Evolutionary conservation across 2,888 invertebrate species (phyloP), one percentile per base, ranked within the genome.

Genomic region (Cephus pygmeus): DNA sequence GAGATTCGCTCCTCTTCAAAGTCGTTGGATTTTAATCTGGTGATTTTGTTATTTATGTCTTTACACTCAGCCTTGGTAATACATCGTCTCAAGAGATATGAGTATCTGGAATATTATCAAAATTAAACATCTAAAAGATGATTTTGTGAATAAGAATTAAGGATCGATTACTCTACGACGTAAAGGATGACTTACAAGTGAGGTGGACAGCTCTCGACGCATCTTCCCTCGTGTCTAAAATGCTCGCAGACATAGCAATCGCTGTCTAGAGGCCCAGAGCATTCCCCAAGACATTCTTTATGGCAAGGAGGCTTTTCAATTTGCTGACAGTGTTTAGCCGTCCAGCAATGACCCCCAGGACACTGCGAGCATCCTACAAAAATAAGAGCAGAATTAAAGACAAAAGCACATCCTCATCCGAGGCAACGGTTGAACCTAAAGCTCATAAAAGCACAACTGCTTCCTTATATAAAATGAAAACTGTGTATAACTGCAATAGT

Each of bases 271-370:
- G 89, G 86, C 73, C 93, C 92, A 4, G 85, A 91, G 83, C 98
- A 97, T 40, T 97, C 97, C 1, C 96, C 97, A 11, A 97, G 90
- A 89, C 98, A 98, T 88, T 96, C 93, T 1, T 92, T 88, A 89
- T 96, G 94, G 87, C 98, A 98, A 75, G 86, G 83, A 33, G 91
- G 90, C n/a, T 91, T 92, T 69, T 92, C 88, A 74, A 90, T 92
- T 75, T 91, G 89, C 85, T 95, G 94, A 80, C 94, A 95, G 84
- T 87, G 82, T 35, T 89, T 85, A 0, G 88, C 83, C 69, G 91
- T 92, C 93, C 93, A 93, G 82, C 93, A 93, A 75, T 87, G 86
- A 69, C 92, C 87, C 81, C 83, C 91, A 31, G 93, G 92, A 86
- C 96, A 95, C 69, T 92, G 88, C 1, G 94, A 94, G 87, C 96